phyloP scores from a whole-genome alignment of 2,888 invertebrate genomes.

The Scrobipalpa atriplicella region DNA sequence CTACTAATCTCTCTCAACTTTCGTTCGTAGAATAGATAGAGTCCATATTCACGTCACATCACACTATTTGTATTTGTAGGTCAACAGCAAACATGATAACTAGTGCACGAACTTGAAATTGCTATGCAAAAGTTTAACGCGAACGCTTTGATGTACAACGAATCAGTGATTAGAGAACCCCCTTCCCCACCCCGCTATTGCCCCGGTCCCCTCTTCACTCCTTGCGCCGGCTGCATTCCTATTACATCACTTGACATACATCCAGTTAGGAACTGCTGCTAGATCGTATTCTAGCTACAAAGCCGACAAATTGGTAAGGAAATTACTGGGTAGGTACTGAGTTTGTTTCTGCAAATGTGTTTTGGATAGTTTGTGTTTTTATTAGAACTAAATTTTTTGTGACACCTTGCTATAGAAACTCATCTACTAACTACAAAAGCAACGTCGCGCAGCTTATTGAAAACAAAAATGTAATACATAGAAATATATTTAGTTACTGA shows the following conservation, averaged over 20 bases:
- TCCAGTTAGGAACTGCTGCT: slow-evolving; percentile 14
- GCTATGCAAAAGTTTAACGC: slow-evolving; percentile 9
- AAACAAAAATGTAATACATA: no score
- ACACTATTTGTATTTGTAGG: background rate
- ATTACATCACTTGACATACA: slow-evolving; percentile 21
- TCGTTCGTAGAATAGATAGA: background rate
- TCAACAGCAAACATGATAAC: background rate
- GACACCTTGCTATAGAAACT: no score
- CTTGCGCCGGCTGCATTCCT: slow-evolving; percentile 18
- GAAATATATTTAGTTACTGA: no score
- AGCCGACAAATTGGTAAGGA: slow-evolving; percentile 17
- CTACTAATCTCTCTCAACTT: no score
- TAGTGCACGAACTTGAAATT: background rate
- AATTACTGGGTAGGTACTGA: background rate
- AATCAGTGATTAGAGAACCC: slow-evolving; percentile 15
- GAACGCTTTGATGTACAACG: slow-evolving; percentile 18
- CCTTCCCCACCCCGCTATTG: background rate
- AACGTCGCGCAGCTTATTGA: no score
- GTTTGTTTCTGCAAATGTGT: background rate
- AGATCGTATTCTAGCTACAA: slow-evolving; percentile 16
- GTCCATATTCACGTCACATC: background rate
- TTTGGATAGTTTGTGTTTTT: background rate
- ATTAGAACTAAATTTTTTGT: background rate
- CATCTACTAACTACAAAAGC: no score
- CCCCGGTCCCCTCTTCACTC: background rate